Evolutionary conservation across 1,140 invertebrate species (phyloP).

Genomic region (Drosophila takahashii): DNA sequence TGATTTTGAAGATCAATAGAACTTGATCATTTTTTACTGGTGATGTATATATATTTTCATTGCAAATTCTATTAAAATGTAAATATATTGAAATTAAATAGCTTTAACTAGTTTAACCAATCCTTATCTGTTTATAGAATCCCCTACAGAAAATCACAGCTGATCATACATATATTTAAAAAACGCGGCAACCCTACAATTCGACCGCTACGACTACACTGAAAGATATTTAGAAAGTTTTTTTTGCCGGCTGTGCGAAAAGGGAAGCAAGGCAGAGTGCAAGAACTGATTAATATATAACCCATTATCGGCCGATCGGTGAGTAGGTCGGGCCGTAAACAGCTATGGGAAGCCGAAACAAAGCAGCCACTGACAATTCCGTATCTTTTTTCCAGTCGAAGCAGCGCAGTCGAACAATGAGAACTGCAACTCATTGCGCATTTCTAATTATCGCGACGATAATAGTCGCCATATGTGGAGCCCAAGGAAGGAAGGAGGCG

Average conservation of each 20-base stretch:
- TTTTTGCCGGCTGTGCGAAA: conserved; percentile 23
- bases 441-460: conserved; percentile 38
- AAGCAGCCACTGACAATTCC: conserved; percentile 7
- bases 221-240: neutral
- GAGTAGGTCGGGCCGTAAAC: conserved; percentile 33
- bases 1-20: too few species aligned
- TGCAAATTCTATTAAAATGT: too few species aligned
- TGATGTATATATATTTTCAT: too few species aligned
- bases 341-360: neutral
- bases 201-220: conserved; percentile 23
- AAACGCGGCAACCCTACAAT: neutral
- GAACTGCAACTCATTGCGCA: conserved; percentile 69
- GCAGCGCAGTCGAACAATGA: conserved; percentile 44
- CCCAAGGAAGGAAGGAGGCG: neutral
- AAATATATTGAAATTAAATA: too few species aligned
- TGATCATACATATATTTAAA: neutral
- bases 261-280: conserved; percentile 2
- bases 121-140: neutral
- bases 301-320: conserved; percentile 32
- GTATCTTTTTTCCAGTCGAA: conserved; percentile 14
- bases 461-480: conserved; percentile 12
- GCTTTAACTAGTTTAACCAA: neutral
- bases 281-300: conserved; percentile 23
- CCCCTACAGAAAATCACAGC: neutral
- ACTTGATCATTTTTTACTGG: too few species aligned